Evolutionary conservation across 2,888 invertebrate genomes (phyloP), one percentile per base, ranked within the genome.

Genomic region (Archaeoteleia sp.): DNA sequence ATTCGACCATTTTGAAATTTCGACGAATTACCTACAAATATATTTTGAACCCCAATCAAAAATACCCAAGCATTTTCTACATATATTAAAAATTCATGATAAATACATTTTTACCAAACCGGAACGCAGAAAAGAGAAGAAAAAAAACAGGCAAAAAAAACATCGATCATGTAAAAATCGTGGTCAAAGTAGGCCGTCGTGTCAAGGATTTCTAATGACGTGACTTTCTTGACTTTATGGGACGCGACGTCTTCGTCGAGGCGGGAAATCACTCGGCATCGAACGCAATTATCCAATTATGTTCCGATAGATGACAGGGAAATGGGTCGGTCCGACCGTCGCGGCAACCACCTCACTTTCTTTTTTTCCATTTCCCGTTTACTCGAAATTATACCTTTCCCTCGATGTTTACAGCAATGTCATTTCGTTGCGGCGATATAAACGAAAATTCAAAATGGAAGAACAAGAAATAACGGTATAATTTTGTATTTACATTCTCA

Each of bases 211-310:
- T 73, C 74, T 72, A 77, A 71, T 62, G 67, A 63, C 70, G 42
- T 48, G 67, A 75, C 78, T 79, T 78, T 78, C 78, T 70, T 74
- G 70, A 60, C 45, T 73, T 70, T 68, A 70, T 67, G 58, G 70
- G 58, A 49, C 71, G 48, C 62, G 23, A 40, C 61, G 29, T 42
- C 71, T 83, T 82, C 79, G 82, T 82, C 82, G 74, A 82, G 77
- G 73, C 46, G 55, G 66, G 55, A 70, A 70, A 67, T 57, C 70
- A 43, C 48, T 58, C 55, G 49, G 42, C 67, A 39, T 48, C 57
- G 58, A 67, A 67, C 58, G 66, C 62, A 63, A 70, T 67, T 67
- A 70, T 67, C 55, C 63, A 70, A 67, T 70, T 70, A 66, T 43
- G 51, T 61, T 55, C 14, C 55, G 53, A 66, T 69, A 51, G 53